phyloP scores from a whole-genome alignment of 2,888 invertebrate species.

The Lycia hirtaria region DNA sequence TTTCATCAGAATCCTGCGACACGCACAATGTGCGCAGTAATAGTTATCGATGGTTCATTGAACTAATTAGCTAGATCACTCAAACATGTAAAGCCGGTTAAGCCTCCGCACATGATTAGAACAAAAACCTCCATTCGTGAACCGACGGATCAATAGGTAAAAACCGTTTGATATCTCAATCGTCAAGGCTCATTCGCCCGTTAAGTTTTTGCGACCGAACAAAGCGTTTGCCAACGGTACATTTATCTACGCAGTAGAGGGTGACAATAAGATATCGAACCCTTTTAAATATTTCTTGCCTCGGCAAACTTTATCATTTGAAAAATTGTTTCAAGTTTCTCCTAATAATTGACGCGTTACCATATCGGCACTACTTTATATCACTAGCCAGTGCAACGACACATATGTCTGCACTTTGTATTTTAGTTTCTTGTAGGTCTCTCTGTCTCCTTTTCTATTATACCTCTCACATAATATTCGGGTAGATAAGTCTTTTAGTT shows the following conservation, averaged over 20 bases:
- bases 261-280: slow-evolving; percentile 18
- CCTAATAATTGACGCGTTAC: slow-evolving; percentile 21
- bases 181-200: slow-evolving; percentile 11
- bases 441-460: too few species aligned
- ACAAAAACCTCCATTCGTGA: slow-evolving; percentile 10
- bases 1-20: too few species aligned
- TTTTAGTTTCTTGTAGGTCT: neutral
- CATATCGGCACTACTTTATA: slow-evolving; percentile 11
- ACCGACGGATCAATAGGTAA: slow-evolving; percentile 5
- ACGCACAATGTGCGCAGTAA: neutral
- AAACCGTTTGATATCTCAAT: slow-evolving; percentile 12
- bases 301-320: slow-evolving; percentile 14
- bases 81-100: slow-evolving; percentile 13
- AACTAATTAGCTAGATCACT: slow-evolving; percentile 11
- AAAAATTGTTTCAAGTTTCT: slow-evolving; percentile 15
- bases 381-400: neutral
- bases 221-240: slow-evolving; percentile 15
- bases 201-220: slow-evolving; percentile 19
- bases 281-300: slow-evolving; percentile 12
- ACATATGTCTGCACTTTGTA: neutral
- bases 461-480: too few species aligned
- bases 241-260: slow-evolving; percentile 13
- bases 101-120: slow-evolving; percentile 6
- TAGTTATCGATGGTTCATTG: neutral
- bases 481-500: too few species aligned